Evolutionary conservation across 2,888 invertebrate genomes (phyloP).

Genomic region (Coenonympha arcania): DNA sequence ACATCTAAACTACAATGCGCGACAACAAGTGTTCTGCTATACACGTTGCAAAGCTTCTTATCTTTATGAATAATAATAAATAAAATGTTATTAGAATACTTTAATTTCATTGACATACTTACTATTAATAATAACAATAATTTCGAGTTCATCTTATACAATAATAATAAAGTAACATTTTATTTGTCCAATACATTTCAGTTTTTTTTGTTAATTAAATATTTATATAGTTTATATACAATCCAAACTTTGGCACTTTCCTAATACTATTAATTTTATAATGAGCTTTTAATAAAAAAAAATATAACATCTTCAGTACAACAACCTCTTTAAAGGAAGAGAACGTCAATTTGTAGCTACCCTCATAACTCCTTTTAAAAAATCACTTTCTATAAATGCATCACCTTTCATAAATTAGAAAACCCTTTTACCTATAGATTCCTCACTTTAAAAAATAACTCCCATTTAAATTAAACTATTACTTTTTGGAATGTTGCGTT

Average conservation of each 20-base stretch:
- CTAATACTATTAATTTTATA: slow-evolving; percentile 5
- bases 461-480: not conserved
- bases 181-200: slow-evolving; percentile 7
- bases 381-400: no score
- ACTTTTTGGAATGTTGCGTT: slow-evolving; percentile 12
- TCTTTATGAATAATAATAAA: no score
- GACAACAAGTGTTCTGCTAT: slow-evolving; percentile 19
- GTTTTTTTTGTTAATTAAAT: not conserved
- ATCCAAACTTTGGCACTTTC: slow-evolving; percentile 9
- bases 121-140: not conserved
- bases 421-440: not conserved
- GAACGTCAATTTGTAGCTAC: not conserved
- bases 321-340: not conserved
- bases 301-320: not conserved
- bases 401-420: not conserved
- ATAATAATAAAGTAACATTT: slow-evolving; percentile 1
- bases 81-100: slow-evolving; percentile 2
- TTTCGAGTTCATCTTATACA: not conserved
- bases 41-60: slow-evolving; percentile 10
- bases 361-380: no score
- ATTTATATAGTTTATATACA: not conserved
- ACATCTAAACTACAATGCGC: slow-evolving; percentile 19
- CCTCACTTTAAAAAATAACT: not conserved
- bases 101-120: not conserved
- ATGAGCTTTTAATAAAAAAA: slow-evolving; percentile 1